Evolutionary conservation across 1,140 invertebrate species (phyloP), one percentile per base, ranked within the genome.

Genomic region (Pachypeltis micranthus): DNA sequence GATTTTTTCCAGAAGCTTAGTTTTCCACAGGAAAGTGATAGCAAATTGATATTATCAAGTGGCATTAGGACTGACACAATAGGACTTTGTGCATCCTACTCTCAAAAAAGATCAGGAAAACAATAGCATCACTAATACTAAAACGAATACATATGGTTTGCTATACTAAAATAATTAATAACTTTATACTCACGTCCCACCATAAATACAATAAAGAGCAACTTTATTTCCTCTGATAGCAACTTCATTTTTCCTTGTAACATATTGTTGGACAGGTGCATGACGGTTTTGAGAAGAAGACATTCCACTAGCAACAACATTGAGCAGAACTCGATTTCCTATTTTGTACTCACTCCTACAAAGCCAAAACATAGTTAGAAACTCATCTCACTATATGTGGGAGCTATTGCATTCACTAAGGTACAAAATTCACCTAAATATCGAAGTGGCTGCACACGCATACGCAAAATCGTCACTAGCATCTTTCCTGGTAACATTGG

Each of bases 401-500:
- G 34, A 39, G n/a, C n/a, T n/a, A n/a, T 39, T 39, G 34, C 47
- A 51, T 10, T 51, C 7, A 51, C 47, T 14, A 39, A 10, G 7
- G 7, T 7, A 39, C 34, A 39, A 10, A 54, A 23, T 2, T 64
- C 67, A 75, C 73, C 75, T 72, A 71, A 91, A 93, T 0, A 85
- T 75, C 0, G 90, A 93, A 34, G 90, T 88, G 0, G 91, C 92
- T 2, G 90, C 87, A 70, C 93, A 96, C 51, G 88, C 88, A 71
- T 96, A 96, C 62, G 83, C 83, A 72, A 85, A 91, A 68, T 93
- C 85, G 14, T 85, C 81, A 59, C 86, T 88, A 4, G 84, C 83
- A 74, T 96, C 93, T n/a, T 80, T 71, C 61, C 83, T 80, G 0
- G 91, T 95, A 2, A 96, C 87, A 76, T 96, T 95, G 25, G 91